Evolutionary conservation across 2,888 invertebrate species (phyloP).

Genomic region (Callinectes sapidus): DNA sequence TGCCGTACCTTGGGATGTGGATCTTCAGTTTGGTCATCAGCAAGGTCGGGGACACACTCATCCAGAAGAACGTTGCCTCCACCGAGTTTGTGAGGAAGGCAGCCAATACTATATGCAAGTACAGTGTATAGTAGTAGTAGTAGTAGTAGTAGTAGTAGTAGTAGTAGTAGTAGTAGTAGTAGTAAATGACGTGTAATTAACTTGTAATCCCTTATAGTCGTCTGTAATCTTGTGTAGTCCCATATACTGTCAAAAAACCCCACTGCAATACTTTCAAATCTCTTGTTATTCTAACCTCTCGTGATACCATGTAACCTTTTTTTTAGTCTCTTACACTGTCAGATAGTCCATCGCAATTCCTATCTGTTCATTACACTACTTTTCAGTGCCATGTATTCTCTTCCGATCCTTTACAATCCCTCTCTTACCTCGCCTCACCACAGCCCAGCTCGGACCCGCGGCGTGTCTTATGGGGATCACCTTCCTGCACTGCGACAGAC

Average conservation of each 20-base stretch:
- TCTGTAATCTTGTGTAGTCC: too few relatives aligned
- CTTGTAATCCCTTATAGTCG: not conserved
- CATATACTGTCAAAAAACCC: too few relatives aligned
- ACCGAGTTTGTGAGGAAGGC: slow-evolving; percentile 85
- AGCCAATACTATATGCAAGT: slow-evolving; percentile 82
- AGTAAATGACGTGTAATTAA: not conserved
- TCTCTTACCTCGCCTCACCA: not conserved
- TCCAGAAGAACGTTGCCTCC: slow-evolving; percentile 80
- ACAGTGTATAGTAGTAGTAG: too few relatives aligned
- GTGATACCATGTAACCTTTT: too few relatives aligned
- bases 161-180: not conserved
- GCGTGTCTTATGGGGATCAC: slow-evolving; percentile 82
- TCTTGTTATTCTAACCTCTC: not conserved
- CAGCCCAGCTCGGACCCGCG: slow-evolving; percentile 64
- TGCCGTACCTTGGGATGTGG: slow-evolving; percentile 82
- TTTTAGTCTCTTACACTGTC: too few relatives aligned
- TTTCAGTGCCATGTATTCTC: too few relatives aligned
- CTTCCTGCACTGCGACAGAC: slow-evolving; percentile 82
- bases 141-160: not conserved
- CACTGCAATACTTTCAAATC: not conserved
- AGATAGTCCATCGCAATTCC: too few relatives aligned
- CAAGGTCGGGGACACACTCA: slow-evolving; percentile 82
- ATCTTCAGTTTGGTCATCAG: slow-evolving; percentile 85
- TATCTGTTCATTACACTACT: too few relatives aligned
- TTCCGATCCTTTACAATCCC: not conserved